phyloP scores from a whole-genome alignment of 2,888 invertebrate species.

The Malacosoma neustria region DNA sequence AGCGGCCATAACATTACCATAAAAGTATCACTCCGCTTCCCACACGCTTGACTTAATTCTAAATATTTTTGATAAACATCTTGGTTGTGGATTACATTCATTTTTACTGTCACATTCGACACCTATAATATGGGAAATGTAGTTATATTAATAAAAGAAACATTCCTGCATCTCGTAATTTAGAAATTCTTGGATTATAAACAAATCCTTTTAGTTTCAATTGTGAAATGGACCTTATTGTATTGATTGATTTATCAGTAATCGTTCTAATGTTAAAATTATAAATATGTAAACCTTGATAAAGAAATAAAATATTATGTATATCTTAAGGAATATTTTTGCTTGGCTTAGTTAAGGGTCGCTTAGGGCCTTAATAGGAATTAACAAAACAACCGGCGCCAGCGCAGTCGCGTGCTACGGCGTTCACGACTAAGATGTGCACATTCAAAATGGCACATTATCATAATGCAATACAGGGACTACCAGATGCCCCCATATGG shows the following conservation, averaged over 20 bases:
- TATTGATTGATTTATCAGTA: too few species aligned
- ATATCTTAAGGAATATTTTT: conserved; percentile 17
- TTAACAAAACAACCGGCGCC: conserved; percentile 33
- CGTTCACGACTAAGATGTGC: conserved; percentile 38
- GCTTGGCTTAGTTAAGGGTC: conserved; percentile 5
- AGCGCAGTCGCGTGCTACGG: conserved; percentile 40
- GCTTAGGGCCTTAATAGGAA: conserved; percentile 16
- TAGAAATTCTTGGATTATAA: conserved; percentile 26
- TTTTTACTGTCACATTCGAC: conserved; percentile 33
- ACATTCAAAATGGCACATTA: conserved; percentile 65
- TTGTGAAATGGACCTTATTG: conserved; percentile 28
- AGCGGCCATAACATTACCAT: conserved; percentile 50
- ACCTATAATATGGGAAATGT: conserved; percentile 24
- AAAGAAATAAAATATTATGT: too few species aligned
- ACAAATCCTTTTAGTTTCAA: conserved; percentile 27
- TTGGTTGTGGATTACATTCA: conserved; percentile 32
- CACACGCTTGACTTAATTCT: conserved; percentile 51
- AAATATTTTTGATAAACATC: conserved; percentile 49
- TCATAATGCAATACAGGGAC: conserved; percentile 64
- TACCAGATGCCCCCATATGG: conserved; percentile 53
- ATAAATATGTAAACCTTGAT: too few species aligned
- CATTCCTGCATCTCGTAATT: conserved; percentile 37
- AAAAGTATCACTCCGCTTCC: conserved; percentile 41
- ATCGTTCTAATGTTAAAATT: too few species aligned
- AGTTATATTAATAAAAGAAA: conserved; percentile 30